Evolutionary conservation across 1,140 invertebrate species (phyloP).

Genomic region (Choristoneura fumiferana): DNA sequence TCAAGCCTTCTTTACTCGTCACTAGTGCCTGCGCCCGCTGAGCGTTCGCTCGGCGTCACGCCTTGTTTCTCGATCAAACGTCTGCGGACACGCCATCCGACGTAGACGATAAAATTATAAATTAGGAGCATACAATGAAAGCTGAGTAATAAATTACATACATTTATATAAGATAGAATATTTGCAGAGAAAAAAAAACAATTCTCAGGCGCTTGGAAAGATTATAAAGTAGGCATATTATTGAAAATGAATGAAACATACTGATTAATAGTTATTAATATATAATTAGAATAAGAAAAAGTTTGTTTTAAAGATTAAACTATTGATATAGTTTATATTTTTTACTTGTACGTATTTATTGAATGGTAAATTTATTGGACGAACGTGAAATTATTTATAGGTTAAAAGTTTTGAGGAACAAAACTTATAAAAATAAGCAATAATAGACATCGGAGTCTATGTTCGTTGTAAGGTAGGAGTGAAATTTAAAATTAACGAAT

Average conservation of each 20-base stretch:
- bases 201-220: conserved; percentile 75
- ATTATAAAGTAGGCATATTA: conserved; percentile 78
- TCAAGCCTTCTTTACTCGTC: conserved; percentile 67
- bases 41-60: conserved; percentile 38
- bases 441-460: conserved; percentile 75
- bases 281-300: conserved; percentile 73
- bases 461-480: conserved; percentile 73
- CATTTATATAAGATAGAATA: conserved; percentile 70
- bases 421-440: conserved; percentile 79
- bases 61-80: conserved; percentile 51
- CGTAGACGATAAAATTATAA: conserved; percentile 64
- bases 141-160: conserved; percentile 61
- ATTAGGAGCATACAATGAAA: conserved; percentile 64
- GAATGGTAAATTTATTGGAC: conserved; percentile 78
- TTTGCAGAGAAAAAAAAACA: conserved; percentile 50
- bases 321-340: conserved; percentile 79
- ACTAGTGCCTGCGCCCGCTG: conserved; percentile 65
- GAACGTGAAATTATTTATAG: conserved; percentile 77
- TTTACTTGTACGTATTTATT: conserved; percentile 79
- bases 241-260: conserved; percentile 76
- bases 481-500: conserved; percentile 71
- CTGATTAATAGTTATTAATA: conserved; percentile 78
- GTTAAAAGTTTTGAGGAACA: conserved; percentile 73
- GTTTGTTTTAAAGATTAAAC: conserved; percentile 79
- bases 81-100: conserved; percentile 51